Conservation (phyloP, 2,888 invertebrate species). For the Acleris sparsana region DNA sequence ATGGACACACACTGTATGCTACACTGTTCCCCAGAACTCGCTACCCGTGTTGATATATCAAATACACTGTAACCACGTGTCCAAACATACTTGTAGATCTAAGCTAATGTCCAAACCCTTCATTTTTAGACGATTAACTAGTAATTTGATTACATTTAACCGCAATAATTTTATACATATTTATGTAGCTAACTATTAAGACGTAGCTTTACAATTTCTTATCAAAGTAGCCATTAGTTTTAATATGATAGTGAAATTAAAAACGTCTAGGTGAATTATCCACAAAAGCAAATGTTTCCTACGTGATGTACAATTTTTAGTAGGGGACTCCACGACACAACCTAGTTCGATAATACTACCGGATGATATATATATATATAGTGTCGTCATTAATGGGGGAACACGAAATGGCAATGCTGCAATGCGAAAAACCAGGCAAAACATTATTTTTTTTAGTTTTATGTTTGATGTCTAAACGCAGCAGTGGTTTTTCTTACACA, state of each 20-base stretch:
- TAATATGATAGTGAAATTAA: constrained; percentile 49
- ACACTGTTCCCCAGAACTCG: too few relatives aligned
- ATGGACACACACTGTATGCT: too few relatives aligned
- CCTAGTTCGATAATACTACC: too few relatives aligned
- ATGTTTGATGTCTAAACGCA: too few relatives aligned
- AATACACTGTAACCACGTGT: constrained; percentile 11
- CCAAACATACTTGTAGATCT: constrained; percentile 30
- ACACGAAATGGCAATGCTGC: too few relatives aligned
- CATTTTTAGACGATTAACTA: constrained; percentile 39
- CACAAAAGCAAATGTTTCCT: constrained; percentile 61
- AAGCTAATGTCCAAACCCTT: constrained; percentile 54
- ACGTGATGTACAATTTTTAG: constrained; percentile 69
- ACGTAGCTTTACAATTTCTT: constrained; percentile 44
- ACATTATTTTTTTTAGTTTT: too few relatives aligned
- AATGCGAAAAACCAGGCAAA: too few relatives aligned
- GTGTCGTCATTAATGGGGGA: too few relatives aligned
- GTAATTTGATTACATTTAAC: constrained; percentile 38
- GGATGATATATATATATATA: too few relatives aligned
- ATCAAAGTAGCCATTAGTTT: constrained; percentile 47
- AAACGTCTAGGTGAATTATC: constrained; percentile 51
- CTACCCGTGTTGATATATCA: neutral
- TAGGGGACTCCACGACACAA: too few relatives aligned
- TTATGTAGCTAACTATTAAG: constrained; percentile 41
- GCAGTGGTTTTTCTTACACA: too few relatives aligned
- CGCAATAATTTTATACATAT: constrained; percentile 44